Evolutionary conservation across 2,888 invertebrate genomes (phyloP).

Genomic region (Synanthedon vespiformis): DNA sequence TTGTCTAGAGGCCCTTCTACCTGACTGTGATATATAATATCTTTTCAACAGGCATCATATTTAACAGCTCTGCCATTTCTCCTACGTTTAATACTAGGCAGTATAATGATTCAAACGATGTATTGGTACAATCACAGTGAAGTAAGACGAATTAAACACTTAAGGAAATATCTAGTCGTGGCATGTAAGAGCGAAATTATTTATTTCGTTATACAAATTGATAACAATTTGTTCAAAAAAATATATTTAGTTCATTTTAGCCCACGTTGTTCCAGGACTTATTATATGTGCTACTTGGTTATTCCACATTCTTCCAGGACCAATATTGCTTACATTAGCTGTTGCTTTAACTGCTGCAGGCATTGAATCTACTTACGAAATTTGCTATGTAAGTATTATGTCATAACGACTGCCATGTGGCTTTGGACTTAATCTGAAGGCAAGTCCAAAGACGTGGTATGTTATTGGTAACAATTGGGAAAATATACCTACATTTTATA

Average conservation of each 20-base stretch:
- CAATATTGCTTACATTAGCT: conserved; percentile 39
- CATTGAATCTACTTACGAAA: conserved; percentile 72
- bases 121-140: conserved; percentile 46
- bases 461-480: too few relatives aligned
- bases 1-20: too few relatives aligned
- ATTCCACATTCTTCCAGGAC: conserved; percentile 38
- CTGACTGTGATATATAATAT: too few relatives aligned
- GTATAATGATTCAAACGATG: conserved; percentile 44
- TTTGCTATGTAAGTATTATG: conserved; percentile 51
- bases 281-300: conserved; percentile 43
- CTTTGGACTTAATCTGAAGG: too few relatives aligned
- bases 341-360: conserved; percentile 71
- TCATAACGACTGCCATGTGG: too few relatives aligned
- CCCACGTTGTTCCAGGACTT: conserved; percentile 65
- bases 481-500: too few relatives aligned
- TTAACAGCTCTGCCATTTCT: conserved; percentile 55
- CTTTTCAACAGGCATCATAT: conserved; percentile 37
- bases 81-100: conserved; percentile 46
- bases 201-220: not conserved
- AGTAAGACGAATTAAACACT: conserved; percentile 29
- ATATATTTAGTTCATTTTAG: conserved; percentile 23
- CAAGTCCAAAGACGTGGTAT: too few relatives aligned
- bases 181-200: conserved; percentile 52
- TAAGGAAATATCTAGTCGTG: conserved; percentile 51
- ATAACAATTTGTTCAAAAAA: not conserved